Percentiles rank a stretch among this genome's conserved stretches.
Conservation (phyloP, 2,797 vertebrate species). For the Peromyscus aztecus region DNA sequence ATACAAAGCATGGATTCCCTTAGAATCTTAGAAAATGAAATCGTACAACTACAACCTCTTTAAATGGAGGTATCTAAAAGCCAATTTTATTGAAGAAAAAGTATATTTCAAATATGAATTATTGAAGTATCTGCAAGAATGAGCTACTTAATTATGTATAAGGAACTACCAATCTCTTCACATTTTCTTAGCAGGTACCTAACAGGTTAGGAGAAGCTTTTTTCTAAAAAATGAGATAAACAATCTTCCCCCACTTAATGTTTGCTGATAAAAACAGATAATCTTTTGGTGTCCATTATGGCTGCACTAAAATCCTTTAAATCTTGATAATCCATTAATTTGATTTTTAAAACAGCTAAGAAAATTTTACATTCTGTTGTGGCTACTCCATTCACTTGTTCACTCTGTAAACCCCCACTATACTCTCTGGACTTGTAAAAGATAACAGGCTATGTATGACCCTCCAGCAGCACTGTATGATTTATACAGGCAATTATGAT, state of each 20-base stretch:
- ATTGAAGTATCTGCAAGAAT: constrained; percentile 83
- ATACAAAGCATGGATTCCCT: constrained; percentile 48
- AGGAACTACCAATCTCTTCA: constrained; percentile 80
- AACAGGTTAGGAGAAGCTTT: constrained; percentile 79
- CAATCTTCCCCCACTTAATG: constrained; percentile 75
- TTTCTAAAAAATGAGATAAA: constrained; percentile 80
- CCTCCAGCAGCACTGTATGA: neutral
- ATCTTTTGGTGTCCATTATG: constrained; percentile 67
- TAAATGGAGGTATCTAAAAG: constrained; percentile 75
- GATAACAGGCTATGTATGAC: neutral
- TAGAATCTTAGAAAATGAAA: constrained; percentile 63
- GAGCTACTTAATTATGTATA: constrained; percentile 83
- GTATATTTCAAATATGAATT: constrained; percentile 84
- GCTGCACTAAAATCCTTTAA: constrained; percentile 70
- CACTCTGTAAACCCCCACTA: constrained; percentile 46
- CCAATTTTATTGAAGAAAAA: constrained; percentile 79
- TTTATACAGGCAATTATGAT: constrained; percentile 44
- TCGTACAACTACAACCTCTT: constrained; percentile 57
- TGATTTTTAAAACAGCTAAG: constrained; percentile 62
- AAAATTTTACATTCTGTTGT: constrained; percentile 52
- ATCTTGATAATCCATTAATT: constrained; percentile 65
- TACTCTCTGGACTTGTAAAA: constrained; percentile 12
- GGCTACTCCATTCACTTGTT: constrained; percentile 63
- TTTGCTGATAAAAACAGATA: constrained; percentile 79
- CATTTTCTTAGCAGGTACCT: constrained; percentile 80